Evolutionary conservation across 2,888 invertebrate species (phyloP).

Genomic region (Allacma fusca): DNA sequence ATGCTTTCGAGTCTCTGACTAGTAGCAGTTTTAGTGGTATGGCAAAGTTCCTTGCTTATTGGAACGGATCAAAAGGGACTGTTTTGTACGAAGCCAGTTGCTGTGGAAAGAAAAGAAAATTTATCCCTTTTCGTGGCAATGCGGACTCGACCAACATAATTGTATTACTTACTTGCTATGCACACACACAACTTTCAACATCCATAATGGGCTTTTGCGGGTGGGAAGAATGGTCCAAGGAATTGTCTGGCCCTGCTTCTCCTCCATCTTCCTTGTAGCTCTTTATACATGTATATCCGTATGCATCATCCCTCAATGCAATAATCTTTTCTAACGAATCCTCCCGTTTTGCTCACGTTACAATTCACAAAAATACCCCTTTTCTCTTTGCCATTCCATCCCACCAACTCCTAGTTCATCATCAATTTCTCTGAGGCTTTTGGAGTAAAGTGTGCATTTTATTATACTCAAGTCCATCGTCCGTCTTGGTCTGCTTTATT

Average conservation of each 20-base stretch:
- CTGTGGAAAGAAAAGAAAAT: slow-evolving; percentile 53
- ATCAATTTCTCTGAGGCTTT: slow-evolving; percentile 43
- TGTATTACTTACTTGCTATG: slow-evolving; percentile 56
- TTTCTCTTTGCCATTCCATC: neutral
- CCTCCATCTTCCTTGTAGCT: neutral
- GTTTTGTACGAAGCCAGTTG: slow-evolving; percentile 57
- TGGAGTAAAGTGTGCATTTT: slow-evolving; percentile 53
- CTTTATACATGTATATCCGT: slow-evolving; percentile 26
- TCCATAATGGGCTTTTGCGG: slow-evolving; percentile 53
- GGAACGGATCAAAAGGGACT: slow-evolving; percentile 60
- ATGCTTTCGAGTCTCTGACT: neutral
- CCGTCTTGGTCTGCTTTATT: slow-evolving; percentile 13
- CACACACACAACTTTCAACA: slow-evolving; percentile 35
- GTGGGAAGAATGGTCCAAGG: slow-evolving; percentile 32
- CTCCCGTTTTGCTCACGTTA: slow-evolving; percentile 5
- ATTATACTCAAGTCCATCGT: slow-evolving; percentile 43
- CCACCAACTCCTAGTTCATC: slow-evolving; percentile 21
- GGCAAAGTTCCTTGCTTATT: slow-evolving; percentile 59
- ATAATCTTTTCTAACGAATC: slow-evolving; percentile 29
- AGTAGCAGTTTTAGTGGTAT: slow-evolving; percentile 31
- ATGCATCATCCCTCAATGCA: slow-evolving; percentile 15
- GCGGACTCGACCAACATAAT: slow-evolving; percentile 58
- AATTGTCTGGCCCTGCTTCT: slow-evolving; percentile 4
- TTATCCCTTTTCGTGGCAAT: slow-evolving; percentile 58
- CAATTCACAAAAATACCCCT: neutral